Base-by-base conservation (phyloP, 2,888 invertebrate species). In the Leptopilina myrica region DNA sequence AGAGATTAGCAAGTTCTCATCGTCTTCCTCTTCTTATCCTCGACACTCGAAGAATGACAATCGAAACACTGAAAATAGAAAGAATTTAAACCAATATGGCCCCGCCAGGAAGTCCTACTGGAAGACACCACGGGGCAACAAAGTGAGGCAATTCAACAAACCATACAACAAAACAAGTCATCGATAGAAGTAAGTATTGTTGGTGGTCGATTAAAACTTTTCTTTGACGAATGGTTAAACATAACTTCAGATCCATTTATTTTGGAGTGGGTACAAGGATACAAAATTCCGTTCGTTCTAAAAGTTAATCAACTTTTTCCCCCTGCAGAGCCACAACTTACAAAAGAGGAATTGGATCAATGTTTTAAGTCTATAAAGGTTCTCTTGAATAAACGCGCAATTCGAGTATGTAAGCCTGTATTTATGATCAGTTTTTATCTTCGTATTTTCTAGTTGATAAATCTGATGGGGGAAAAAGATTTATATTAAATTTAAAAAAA, bases 401-500 rank as follows among this genome's bases (percentile, higher is more conserved):
- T 80, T 1, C 59, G 76, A 75, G 6, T 65, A 73, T 81, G 79
- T 62, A 12, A 3, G 4, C 14, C 5, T 14, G 12, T n/a, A n/a
- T 20, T 5, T 11, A 76, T n/a, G 73, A 43, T 33, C 81, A 82
- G 26, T 81, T 81, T 73, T n/a, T 82, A 8, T 82, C 82, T 9
- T 6, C 46, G 1, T 77, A 77, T 65, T 80, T 79, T 73, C 15
- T 79, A 5, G 64, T 66, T 7, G 59, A 56, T n/a, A 80, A 82
- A 59, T 5, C 75, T 78, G 62, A 62, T 15, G 62, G 62, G 5
- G 62, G 62, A 5, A 62, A 62, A 15, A n/a, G 80, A 49, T 80
- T 82, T 43, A 79, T 82, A 0, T 20, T 80, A n/a, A 80, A 82
- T 66, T 69, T 79, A 12, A 82, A 82, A 77, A 40, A 53, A 12